These are phyloP conservation scores for Agrilus mali DNA, from an alignment of 2,888 invertebrate species.

Conservation along the genomic window DNA sequence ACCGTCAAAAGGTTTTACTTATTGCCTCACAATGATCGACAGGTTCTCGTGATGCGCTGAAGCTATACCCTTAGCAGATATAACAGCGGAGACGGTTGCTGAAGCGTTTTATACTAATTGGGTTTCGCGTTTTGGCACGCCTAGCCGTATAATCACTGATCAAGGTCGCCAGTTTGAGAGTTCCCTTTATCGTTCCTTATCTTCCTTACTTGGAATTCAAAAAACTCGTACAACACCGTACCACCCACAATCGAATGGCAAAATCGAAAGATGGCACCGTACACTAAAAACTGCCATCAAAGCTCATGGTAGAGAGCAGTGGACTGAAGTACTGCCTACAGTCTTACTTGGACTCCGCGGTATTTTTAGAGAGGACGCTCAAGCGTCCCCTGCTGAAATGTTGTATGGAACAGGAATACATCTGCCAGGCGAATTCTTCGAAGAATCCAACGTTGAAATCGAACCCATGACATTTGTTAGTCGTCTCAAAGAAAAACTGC, in stretches of 20 bases:
- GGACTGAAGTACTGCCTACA: slow-evolving; percentile 11
- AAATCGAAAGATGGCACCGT: slow-evolving; percentile 14
- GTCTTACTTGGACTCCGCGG: slow-evolving; percentile 16
- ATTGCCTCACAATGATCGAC: slow-evolving; percentile 11
- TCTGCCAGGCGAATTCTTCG: slow-evolving; percentile 1
- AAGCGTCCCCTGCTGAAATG: slow-evolving; percentile 5
- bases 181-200: slow-evolving; percentile 16
- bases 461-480: not conserved
- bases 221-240: slow-evolving; percentile 13
- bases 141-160: slow-evolving; percentile 4
- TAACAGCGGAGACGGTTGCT: slow-evolving; percentile 23
- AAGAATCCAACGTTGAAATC: not conserved
- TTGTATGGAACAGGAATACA: slow-evolving; percentile 5
- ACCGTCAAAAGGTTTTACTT: slow-evolving; percentile 3
- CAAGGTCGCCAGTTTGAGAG: slow-evolving; percentile 11
- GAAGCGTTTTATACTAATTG: not conserved
- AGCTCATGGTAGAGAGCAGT: slow-evolving; percentile 4
- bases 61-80: slow-evolving; percentile 14
- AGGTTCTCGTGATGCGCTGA: slow-evolving; percentile 12
- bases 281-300: slow-evolving; percentile 10
- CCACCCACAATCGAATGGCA: too few relatives aligned
- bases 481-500: not conserved
- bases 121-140: slow-evolving; percentile 6
- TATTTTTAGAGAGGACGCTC: slow-evolving; percentile 12
- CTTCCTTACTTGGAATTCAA: slow-evolving; percentile 7